Evolutionary conservation across 1,140 invertebrate species (phyloP), one percentile per base, ranked within the genome.

Genomic region (Gonatopus flavifemur): DNA sequence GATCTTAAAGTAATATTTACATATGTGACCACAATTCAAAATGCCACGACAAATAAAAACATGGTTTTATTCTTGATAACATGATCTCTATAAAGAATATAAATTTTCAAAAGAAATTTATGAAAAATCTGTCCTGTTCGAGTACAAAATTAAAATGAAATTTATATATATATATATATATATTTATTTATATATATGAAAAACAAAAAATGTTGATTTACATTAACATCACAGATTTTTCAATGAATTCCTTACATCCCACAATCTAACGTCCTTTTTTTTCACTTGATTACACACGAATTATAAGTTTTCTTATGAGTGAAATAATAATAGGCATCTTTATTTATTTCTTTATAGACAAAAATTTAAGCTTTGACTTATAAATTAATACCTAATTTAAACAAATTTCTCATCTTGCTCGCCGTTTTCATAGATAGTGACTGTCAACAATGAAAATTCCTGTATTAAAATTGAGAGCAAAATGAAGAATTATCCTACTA

Each of bases 1-100:
- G 38, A 53, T 55, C 59, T 55, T 52, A 62, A 64, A 54, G 52
- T 60, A 66, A 63, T 69, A 68, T 69, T 35, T 68, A 68, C 67
- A 69, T 35, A 49, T 49, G 52, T 63, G 51, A 62, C 45, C 36
- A 55, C 52, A 33, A 64, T 67, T 63, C 59, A 69, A 56, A 64
- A 68, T 53, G 44, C 66, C 55, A 59, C 57, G 35, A 64, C 54
- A 73, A 72, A 73, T 72, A 73, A 73, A 70, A 69, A 69, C 66
- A 67, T 70, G 56, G 49, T 66, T 73, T 70, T 67, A 68, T 69
- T 70, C 40, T 67, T 62, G 55, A 68, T 72, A 74, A 74, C 71
- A 67, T 68, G 62, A 62, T 61, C n/a, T 63, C 60, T 72, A 70
- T 74, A 74, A 69, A 70, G 69, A 73, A 71, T 70, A 72, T 67